Conservation (phyloP, 2,113 vertebrate genomes). For the Pelecanus crispus region DNA sequence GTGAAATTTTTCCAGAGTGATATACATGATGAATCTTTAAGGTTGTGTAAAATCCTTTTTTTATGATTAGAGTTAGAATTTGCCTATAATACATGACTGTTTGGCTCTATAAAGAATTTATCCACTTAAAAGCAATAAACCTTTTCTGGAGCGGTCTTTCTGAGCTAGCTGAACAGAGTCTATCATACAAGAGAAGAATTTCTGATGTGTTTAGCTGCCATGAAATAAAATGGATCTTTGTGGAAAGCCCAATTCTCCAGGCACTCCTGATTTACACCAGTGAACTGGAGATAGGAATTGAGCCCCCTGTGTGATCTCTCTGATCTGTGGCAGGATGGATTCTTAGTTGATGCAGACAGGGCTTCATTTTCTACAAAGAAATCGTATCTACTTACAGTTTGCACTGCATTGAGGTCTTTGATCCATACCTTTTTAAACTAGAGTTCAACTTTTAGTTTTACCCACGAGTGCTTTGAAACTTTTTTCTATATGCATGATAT, state of each 20-base stretch:
- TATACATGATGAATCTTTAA: background rate
- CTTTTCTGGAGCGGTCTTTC: background rate
- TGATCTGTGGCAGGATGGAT: background rate
- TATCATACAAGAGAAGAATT: background rate
- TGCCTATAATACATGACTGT: background rate
- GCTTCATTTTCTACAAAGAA: background rate
- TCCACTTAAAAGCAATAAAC: background rate
- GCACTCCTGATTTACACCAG: background rate
- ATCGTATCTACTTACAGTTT: background rate
- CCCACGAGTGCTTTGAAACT: background rate
- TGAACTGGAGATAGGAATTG: background rate
- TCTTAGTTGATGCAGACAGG: background rate
- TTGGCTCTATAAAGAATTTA: background rate
- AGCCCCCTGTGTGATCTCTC: background rate
- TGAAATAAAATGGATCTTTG: background rate
- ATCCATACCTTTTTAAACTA: background rate
- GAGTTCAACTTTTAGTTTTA: background rate
- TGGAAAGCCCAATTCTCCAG: background rate
- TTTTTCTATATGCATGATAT: background rate
- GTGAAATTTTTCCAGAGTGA: background rate
- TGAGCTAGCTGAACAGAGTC: background rate
- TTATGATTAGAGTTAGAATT: background rate
- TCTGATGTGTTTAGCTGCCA: background rate
- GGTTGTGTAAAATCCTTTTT: background rate
- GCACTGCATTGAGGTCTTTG: background rate